Base-by-base conservation (phyloP, 2,113 vertebrate genomes). In the Chionodraco myersi region DNA sequence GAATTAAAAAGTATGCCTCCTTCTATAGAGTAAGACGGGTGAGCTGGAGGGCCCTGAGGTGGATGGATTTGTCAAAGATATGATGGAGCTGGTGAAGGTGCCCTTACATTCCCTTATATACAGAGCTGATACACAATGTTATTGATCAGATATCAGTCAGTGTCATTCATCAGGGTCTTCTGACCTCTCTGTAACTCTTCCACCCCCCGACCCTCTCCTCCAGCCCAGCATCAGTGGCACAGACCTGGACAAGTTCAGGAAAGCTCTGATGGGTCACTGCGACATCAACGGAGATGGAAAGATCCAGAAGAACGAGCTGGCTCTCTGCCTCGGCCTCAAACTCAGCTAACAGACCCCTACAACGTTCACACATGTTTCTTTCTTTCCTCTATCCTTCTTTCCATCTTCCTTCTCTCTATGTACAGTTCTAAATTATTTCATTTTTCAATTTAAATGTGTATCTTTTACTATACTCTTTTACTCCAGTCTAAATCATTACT, bases 41-140 rank as follows among this genome's bases (percentile, higher is more conserved):
- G 97, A 91, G 1, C 90, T 99, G 21, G 97, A 99, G 92, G 97
- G 97, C 16, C 96, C 97, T 10, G 98, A 99, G 91, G 98, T 99
- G 75, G 98, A 99, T 45, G 97, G 98, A 1, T 98, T 99, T 93
- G 97, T 98, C 47, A 99, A 97, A 87, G 98, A 99, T 79, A 98
- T 99, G 97, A 98, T 99, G 97, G 98, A 97, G 88, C 93, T 99
- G 47, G 97, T 97, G 41, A 96, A 97, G 96, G 98, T 99, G 14
- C 18, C 16, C 23, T 72, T 30, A 45, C 36, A 58, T 58, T 14
- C 13, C 11, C 16, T 58, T 14, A 26, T 7, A 57, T 7, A 57
- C 54, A 14, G 54, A 57, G 54, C 21, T 26, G 10, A 57, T 23
- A 11, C 30, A 10, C 14, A 0, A 60, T 23, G 3, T 59, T 16